Percentiles rank a stretch among this genome's conserved stretches.
phyloP scores from a whole-genome alignment of 2,888 invertebrate genomes.

The Eristalinus aeneus region DNA sequence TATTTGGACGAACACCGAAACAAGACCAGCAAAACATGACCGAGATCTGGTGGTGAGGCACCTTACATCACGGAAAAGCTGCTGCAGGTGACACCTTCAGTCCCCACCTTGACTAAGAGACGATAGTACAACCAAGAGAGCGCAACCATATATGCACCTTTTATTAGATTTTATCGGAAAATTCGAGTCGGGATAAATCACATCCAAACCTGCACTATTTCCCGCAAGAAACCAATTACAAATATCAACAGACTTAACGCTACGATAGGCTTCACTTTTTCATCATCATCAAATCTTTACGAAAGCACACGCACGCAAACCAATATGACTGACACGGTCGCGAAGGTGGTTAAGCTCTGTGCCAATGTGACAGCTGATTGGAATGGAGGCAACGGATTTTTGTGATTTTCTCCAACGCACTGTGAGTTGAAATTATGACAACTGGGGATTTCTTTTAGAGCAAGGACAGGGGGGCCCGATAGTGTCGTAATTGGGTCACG shows the following conservation, averaged over 20 bases:
- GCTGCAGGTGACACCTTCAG: conserved; percentile 53
- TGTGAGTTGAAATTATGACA: not conserved
- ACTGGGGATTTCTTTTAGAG: not conserved
- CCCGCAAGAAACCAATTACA: not conserved
- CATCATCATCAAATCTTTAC: conserved; percentile 32
- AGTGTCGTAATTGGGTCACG: conserved; percentile 14
- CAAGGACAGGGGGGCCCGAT: not conserved
- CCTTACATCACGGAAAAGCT: conserved; percentile 63
- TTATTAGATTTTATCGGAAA: conserved; percentile 25
- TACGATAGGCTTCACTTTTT: not conserved
- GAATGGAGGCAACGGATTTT: not conserved
- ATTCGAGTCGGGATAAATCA: not conserved
- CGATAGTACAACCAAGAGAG: not conserved
- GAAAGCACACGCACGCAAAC: not conserved
- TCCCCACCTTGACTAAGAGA: not conserved
- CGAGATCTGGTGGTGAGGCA: conserved; percentile 28
- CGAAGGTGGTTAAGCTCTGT: conserved; percentile 2
- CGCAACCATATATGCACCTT: conserved; percentile 35
- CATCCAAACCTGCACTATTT: not conserved
- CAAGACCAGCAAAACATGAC: conserved; percentile 15
- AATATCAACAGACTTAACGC: not conserved
- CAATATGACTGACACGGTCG: not conserved
- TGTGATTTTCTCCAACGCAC: not conserved
- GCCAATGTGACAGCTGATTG: conserved; percentile 51
- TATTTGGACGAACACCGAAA: not conserved